Conservation (phyloP, 2,113 vertebrate genomes). For the Microtus pennsylvanicus region DNA sequence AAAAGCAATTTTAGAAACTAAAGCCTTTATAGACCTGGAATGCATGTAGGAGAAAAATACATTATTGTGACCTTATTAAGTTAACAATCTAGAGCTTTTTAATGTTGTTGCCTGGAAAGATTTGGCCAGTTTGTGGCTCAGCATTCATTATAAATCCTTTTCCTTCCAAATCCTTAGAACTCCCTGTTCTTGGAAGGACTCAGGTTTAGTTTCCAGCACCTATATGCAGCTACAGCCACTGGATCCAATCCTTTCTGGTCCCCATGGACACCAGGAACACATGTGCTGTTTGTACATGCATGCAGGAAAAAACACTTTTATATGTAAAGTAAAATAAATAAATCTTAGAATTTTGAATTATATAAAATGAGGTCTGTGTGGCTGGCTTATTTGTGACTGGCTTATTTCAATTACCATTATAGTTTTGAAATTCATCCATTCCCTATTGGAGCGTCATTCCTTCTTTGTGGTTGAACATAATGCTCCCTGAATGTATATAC, state of each 20-base stretch:
- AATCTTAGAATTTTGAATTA: not conserved
- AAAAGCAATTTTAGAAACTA: no score
- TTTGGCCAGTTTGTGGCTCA: not conserved
- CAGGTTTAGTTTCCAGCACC: not conserved
- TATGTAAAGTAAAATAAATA: not conserved
- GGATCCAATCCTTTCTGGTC: not conserved
- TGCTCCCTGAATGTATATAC: not conserved
- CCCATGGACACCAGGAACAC: not conserved
- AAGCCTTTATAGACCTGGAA: slow-evolving; percentile 62
- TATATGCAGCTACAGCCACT: not conserved
- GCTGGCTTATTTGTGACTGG: slow-evolving; percentile 2
- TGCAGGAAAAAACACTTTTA: not conserved
- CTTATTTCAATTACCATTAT: slow-evolving; percentile 6
- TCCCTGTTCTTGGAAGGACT: not conserved
- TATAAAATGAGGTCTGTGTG: not conserved
- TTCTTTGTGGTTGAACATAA: not conserved
- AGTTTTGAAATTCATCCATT: not conserved
- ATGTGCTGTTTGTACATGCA: not conserved
- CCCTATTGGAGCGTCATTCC: not conserved
- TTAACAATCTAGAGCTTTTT: slow-evolving; percentile 59
- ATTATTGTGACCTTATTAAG: slow-evolving; percentile 62
- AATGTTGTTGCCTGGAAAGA: slow-evolving; percentile 53
- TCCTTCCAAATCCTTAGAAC: not conserved
- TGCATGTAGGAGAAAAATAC: slow-evolving; percentile 42
- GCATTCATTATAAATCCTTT: slow-evolving; percentile 50